A percentile compares a stretch with the other conserved stretches of the same genome.
Conservation (phyloP, 2,888 invertebrate genomes). For the Acrobasis consociella region DNA sequence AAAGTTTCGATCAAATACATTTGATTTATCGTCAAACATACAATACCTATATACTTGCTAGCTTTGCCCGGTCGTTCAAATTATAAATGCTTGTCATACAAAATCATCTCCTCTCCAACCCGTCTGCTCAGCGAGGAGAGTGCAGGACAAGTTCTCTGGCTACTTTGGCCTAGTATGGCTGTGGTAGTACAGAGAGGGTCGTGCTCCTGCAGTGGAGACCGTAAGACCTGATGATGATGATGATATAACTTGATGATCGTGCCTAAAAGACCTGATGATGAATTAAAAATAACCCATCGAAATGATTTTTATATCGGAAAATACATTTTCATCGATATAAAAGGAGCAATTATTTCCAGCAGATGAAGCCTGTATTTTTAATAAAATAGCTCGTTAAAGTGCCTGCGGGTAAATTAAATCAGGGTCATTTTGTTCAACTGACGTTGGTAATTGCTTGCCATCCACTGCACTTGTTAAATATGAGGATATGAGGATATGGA, state of each 20-base stretch:
- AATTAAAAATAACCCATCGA: no score
- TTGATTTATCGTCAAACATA: background rate
- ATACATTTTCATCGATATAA: constrained; percentile 12
- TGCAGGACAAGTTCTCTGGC: no score
- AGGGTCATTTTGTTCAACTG: constrained; percentile 63
- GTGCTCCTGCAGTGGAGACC: no score
- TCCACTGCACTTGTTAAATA: constrained; percentile 4
- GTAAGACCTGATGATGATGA: no score
- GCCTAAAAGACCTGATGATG: no score
- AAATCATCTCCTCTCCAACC: no score
- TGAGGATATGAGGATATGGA: constrained; percentile 13
- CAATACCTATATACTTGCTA: background rate
- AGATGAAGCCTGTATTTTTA: constrained; percentile 38
- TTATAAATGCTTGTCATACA: background rate
- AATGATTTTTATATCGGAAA: constrained; percentile 1
- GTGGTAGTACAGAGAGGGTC: no score
- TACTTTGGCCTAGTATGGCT: no score
- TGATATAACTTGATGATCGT: no score
- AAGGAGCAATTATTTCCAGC: constrained; percentile 26
- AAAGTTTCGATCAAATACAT: no score
- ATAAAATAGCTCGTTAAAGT: constrained; percentile 50
- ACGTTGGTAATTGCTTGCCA: constrained; percentile 54
- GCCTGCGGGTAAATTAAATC: constrained; percentile 57
- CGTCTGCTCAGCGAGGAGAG: no score
- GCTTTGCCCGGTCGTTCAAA: background rate